Conservation (phyloP, 2,888 invertebrate species). For the Tenthredo livida region DNA sequence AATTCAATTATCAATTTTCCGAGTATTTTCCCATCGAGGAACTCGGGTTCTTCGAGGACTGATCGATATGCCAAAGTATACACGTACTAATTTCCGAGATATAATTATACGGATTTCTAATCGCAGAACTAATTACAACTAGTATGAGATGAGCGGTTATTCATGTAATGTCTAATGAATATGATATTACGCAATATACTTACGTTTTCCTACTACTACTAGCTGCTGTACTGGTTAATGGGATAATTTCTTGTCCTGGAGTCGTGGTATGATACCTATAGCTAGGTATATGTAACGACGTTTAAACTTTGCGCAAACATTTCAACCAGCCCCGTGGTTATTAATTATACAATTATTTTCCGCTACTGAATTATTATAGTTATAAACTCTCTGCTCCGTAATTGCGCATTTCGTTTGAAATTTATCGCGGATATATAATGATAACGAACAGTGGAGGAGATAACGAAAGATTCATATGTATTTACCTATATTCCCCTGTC, state of each 20-base stretch:
- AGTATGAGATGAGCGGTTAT: background rate
- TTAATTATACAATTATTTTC: background rate
- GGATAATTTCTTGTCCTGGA: background rate
- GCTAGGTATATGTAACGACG: background rate
- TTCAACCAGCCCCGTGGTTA: background rate
- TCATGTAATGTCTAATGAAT: conserved; percentile 24
- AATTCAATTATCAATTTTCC: conserved; percentile 17
- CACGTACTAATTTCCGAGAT: background rate
- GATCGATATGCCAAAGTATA: background rate
- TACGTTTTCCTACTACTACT: background rate
- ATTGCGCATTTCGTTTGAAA: background rate
- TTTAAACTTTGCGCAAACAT: background rate
- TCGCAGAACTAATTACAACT: background rate
- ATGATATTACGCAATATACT: conserved; percentile 12
- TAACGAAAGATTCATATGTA: background rate
- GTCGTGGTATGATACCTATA: background rate
- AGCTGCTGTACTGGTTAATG: background rate
- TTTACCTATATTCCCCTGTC: conserved; percentile 70
- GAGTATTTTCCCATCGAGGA: background rate
- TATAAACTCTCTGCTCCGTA: background rate
- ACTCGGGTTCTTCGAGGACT: background rate
- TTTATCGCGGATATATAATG: background rate
- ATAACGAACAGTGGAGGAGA: background rate
- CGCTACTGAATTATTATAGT: background rate
- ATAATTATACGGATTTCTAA: conserved; percentile 10